Conservation (phyloP, 1,140 invertebrate species). For the Achroia grisella region DNA sequence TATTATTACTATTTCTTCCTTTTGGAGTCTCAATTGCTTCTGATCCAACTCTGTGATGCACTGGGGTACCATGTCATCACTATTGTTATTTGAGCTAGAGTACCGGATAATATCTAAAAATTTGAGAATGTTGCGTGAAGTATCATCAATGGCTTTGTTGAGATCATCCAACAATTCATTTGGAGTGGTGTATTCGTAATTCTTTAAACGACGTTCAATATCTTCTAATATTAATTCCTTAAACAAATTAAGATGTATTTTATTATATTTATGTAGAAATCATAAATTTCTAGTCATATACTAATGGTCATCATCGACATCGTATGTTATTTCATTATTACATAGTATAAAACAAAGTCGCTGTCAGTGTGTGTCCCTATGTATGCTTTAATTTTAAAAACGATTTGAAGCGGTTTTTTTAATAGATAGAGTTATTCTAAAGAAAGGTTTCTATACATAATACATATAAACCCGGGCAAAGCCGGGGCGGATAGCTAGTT, state of each 20-base stretch:
- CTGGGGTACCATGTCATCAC: constrained; percentile 11
- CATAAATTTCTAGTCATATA: too few relatives aligned
- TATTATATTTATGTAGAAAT: too few relatives aligned
- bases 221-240: constrained; percentile 23
- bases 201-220: constrained; percentile 24
- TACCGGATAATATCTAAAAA: constrained; percentile 34
- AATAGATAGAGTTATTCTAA: too few relatives aligned
- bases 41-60: constrained; percentile 40
- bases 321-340: too few relatives aligned
- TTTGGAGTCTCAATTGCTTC: constrained; percentile 37
- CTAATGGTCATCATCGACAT: too few relatives aligned
- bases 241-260: neutral
- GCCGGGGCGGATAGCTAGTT: too few relatives aligned
- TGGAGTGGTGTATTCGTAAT: constrained; percentile 19
- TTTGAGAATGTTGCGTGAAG: constrained; percentile 25
- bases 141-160: constrained; percentile 24
- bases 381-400: too few relatives aligned
- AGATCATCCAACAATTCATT: constrained; percentile 27
- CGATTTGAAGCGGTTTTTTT: too few relatives aligned
- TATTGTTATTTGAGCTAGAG: constrained; percentile 1
- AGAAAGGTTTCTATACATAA: too few relatives aligned
- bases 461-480: too few relatives aligned
- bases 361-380: too few relatives aligned
- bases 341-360: too few relatives aligned
- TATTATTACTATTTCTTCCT: constrained; percentile 39